phyloP scores from a whole-genome alignment of 2,113 vertebrate genomes.

The Podarcis raffonei region DNA sequence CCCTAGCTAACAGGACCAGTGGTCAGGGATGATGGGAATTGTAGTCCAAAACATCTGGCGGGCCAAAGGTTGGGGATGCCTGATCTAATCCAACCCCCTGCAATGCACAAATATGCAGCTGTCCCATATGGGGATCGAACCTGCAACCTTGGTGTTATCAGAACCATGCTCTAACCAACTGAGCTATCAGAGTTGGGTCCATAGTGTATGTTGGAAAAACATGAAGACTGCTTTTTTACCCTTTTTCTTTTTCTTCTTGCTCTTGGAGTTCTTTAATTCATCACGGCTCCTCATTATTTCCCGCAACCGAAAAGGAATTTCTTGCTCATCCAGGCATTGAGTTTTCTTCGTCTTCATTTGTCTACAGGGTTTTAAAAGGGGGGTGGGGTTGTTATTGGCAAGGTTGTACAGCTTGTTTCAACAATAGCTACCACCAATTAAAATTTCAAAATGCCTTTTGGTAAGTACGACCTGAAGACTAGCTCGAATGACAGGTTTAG shows the following conservation, averaged over 20 bases:
- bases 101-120: too few species aligned
- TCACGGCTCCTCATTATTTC: constrained; percentile 89
- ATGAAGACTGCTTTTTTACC: constrained; percentile 44
- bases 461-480: background rate
- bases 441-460: background rate
- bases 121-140: too few species aligned
- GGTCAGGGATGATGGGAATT: too few species aligned
- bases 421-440: background rate
- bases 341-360: constrained; percentile 69
- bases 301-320: constrained; percentile 89
- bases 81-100: too few species aligned
- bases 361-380: background rate
- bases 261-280: constrained; percentile 72
- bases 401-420: background rate
- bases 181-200: too few species aligned
- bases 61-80: too few species aligned
- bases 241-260: constrained; percentile 63
- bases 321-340: constrained; percentile 78
- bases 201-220: background rate
- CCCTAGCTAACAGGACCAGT: too few species aligned
- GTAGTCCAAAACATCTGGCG: too few species aligned
- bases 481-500: background rate
- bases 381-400: fast-evolving
- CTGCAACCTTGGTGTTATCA: too few species aligned
- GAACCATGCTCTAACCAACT: too few species aligned